phyloP scores from a whole-genome alignment of 1,140 invertebrate species.

The Euglossa dilemma region DNA sequence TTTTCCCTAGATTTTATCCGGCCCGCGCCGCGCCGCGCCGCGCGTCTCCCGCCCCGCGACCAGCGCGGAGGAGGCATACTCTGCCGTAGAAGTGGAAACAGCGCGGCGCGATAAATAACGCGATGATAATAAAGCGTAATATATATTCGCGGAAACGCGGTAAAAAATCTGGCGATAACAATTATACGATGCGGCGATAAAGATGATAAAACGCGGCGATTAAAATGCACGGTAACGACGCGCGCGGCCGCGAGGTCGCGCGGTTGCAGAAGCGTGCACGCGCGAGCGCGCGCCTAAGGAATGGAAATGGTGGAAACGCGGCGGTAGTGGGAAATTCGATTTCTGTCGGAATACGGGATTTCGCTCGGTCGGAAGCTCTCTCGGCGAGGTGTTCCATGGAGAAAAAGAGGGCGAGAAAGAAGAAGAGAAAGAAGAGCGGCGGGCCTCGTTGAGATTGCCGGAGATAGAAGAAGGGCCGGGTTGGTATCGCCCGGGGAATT shows the following conservation, averaged over 20 bases:
- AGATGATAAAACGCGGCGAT: no score
- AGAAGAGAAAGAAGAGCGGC: neutral
- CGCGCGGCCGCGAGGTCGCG: no score
- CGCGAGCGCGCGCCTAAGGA: no score
- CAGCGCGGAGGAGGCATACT: neutral
- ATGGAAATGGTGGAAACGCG: neutral
- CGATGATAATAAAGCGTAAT: neutral
- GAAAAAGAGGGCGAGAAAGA: no score
- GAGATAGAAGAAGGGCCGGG: conserved; percentile 32
- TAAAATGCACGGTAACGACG: no score
- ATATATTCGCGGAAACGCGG: no score
- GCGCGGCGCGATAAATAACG: neutral
- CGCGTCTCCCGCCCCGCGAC: neutral
- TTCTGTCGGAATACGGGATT: conserved; percentile 24
- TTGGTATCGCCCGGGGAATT: conserved; percentile 48
- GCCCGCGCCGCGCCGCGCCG: no score
- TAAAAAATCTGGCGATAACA: no score
- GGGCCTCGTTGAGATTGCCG: conserved; percentile 40
- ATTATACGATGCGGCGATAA: no score
- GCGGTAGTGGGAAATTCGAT: conserved; percentile 18
- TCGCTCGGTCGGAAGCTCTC: conserved; percentile 12
- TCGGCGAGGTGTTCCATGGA: conserved; percentile 40
- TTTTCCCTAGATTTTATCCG: neutral
- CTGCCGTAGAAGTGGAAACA: neutral
- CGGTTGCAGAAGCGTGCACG: no score